phyloP scores from a whole-genome alignment of 2,888 invertebrate species.

The Apeira syringaria region DNA sequence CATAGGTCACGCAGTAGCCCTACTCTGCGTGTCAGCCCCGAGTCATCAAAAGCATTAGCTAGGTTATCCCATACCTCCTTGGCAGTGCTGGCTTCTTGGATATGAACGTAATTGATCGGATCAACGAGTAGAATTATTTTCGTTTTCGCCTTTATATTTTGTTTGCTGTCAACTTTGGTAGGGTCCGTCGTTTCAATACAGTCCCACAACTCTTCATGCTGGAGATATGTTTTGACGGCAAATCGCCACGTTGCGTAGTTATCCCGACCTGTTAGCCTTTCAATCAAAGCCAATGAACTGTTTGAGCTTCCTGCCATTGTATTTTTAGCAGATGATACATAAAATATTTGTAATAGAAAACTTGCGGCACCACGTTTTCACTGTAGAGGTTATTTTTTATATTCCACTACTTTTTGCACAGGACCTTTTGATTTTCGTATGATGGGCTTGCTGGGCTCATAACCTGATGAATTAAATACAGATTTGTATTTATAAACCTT shows the following conservation, averaged over 20 bases:
- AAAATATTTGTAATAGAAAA: too few relatives aligned
- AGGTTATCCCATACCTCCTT: conserved; percentile 24
- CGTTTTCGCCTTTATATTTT: conserved; percentile 19
- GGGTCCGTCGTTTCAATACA: neutral
- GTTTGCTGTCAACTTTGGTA: neutral
- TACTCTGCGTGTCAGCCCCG: conserved; percentile 24
- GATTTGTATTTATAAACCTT: too few relatives aligned
- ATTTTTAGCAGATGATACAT: too few relatives aligned
- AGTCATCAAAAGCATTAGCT: conserved; percentile 27
- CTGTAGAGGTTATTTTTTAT: too few relatives aligned
- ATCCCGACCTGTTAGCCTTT: conserved; percentile 26
- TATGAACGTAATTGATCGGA: conserved; percentile 23
- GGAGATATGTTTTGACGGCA: conserved; percentile 25
- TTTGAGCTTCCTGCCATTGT: too few relatives aligned
- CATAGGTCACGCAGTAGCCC: conserved; percentile 14
- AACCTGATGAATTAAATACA: too few relatives aligned
- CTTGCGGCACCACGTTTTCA: too few relatives aligned
- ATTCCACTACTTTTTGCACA: too few relatives aligned
- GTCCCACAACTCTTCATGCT: conserved; percentile 32
- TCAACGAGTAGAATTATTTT: conserved; percentile 23
- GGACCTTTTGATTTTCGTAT: too few relatives aligned
- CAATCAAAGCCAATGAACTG: too few relatives aligned
- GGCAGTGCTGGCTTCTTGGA: conserved; percentile 23
- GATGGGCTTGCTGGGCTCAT: too few relatives aligned
- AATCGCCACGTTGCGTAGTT: conserved; percentile 32